phyloP scores from a whole-genome alignment of 2,888 invertebrate genomes.

The Megalurothrips usitatus region DNA sequence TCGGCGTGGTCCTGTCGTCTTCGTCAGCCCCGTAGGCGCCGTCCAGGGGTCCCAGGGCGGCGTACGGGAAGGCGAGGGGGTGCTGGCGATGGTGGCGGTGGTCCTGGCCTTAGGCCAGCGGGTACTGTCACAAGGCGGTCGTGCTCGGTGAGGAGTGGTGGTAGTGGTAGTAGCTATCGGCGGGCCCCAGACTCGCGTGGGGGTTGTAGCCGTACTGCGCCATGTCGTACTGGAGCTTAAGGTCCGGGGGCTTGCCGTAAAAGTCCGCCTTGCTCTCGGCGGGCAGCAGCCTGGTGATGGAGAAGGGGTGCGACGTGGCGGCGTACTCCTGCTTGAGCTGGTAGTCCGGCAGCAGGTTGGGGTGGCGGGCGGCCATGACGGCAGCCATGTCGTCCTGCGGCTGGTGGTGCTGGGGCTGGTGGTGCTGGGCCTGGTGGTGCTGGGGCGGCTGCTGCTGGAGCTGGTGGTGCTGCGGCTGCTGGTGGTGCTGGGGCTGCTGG shows the following conservation, averaged over 20 bases:
- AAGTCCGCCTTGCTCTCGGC: slow-evolving; percentile 83
- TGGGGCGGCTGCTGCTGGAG: slow-evolving; percentile 56
- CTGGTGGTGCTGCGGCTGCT: slow-evolving; percentile 37
- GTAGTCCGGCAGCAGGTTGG: slow-evolving; percentile 46
- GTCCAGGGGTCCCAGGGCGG: not conserved
- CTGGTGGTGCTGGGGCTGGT: slow-evolving; percentile 46
- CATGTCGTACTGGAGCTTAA: slow-evolving; percentile 80
- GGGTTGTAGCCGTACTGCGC: slow-evolving; percentile 57
- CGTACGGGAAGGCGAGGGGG: slow-evolving; percentile 44
- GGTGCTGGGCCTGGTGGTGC: slow-evolving; percentile 50
- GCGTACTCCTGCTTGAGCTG: slow-evolving; percentile 78
- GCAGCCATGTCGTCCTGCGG: slow-evolving; percentile 59
- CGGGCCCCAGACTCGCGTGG: slow-evolving; percentile 45
- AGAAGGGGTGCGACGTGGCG: slow-evolving; percentile 87
- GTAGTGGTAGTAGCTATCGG: slow-evolving; percentile 80
- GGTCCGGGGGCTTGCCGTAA: slow-evolving; percentile 19
- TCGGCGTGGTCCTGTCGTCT: too few relatives aligned
- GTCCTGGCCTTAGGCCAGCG: slow-evolving; percentile 68
- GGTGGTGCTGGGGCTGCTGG: slow-evolving; percentile 41
- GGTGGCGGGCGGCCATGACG: slow-evolving; percentile 59
- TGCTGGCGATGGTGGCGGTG: slow-evolving; percentile 37
- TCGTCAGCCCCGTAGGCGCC: too few relatives aligned
- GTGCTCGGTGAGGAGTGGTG: slow-evolving; percentile 58
- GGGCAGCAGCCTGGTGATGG: slow-evolving; percentile 87
- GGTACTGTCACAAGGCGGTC: slow-evolving; percentile 89